phyloP scores from a whole-genome alignment of 1,140 invertebrate species.

The Gerris buenoi region DNA sequence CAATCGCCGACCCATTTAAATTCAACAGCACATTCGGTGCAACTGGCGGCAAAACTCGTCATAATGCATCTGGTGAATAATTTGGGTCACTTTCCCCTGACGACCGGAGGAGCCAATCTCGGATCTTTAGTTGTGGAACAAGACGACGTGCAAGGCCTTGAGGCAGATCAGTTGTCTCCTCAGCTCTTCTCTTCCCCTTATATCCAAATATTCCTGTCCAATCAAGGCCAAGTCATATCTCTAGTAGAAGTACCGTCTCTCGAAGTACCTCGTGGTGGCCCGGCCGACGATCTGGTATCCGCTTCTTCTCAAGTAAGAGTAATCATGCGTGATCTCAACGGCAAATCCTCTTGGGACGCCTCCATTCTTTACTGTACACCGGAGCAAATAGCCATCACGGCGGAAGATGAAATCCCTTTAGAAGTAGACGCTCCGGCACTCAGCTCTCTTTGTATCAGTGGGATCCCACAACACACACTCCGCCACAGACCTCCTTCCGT shows the following conservation, averaged over 20 bases:
- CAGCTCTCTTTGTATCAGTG: slow-evolving; percentile 16
- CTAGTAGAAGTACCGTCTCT: slow-evolving; percentile 81
- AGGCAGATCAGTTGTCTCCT: slow-evolving; percentile 53
- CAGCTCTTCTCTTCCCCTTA: slow-evolving; percentile 77
- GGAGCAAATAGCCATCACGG: slow-evolving; percentile 12
- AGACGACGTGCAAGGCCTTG: slow-evolving; percentile 69
- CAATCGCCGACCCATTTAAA: slow-evolving; percentile 19
- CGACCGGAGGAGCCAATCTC: slow-evolving; percentile 64
- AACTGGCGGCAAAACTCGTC: slow-evolving; percentile 51
- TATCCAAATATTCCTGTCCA: slow-evolving; percentile 66
- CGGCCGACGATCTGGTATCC: slow-evolving; percentile 49
- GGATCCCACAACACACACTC: slow-evolving; percentile 44
- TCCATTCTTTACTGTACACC: slow-evolving; percentile 72
- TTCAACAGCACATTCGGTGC: slow-evolving; percentile 31
- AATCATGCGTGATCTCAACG: slow-evolving; percentile 77
- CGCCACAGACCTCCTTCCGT: slow-evolving; percentile 52
- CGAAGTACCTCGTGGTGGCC: slow-evolving; percentile 67
- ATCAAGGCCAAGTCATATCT: slow-evolving; percentile 68
- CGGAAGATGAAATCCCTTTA: neutral
- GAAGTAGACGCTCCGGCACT: slow-evolving; percentile 15
- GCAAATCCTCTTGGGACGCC: slow-evolving; percentile 94
- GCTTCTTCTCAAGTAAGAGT: slow-evolving; percentile 49
- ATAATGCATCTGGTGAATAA: slow-evolving; percentile 71
- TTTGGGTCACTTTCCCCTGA: slow-evolving; percentile 77
- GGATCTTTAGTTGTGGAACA: slow-evolving; percentile 80